Conservation (phyloP, 2,888 invertebrate genomes). For the Leptinotarsa peninsularis region DNA sequence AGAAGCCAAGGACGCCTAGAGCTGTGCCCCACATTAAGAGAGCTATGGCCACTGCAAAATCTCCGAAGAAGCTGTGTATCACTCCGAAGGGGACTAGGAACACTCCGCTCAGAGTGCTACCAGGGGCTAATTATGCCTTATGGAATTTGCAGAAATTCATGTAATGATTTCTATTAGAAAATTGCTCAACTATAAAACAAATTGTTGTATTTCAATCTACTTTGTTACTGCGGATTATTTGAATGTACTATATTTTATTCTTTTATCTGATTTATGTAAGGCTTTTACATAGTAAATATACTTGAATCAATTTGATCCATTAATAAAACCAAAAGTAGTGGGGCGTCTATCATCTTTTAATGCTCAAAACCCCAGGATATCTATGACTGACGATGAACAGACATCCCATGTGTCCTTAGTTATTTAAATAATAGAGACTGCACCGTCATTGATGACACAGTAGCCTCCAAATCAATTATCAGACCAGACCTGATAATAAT, state of each 20-base stretch:
- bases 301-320: background rate
- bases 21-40: constrained; percentile 72
- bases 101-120: constrained; percentile 71
- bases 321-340: too few relatives aligned
- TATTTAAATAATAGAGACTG: too few relatives aligned
- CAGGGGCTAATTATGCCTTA: constrained; percentile 9
- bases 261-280: constrained; percentile 14
- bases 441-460: too few relatives aligned
- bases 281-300: constrained; percentile 6
- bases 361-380: too few relatives aligned
- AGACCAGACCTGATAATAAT: too few relatives aligned
- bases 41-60: constrained; percentile 65
- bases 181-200: background rate
- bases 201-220: constrained; percentile 5
- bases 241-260: constrained; percentile 2
- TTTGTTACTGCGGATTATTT: background rate
- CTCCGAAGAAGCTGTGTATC: constrained; percentile 70
- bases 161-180: background rate
- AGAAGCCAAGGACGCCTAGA: too few relatives aligned
- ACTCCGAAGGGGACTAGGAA: constrained; percentile 67
- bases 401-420: too few relatives aligned
- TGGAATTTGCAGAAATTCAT: constrained; percentile 1
- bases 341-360: too few relatives aligned
- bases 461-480: too few relatives aligned
- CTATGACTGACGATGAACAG: too few relatives aligned